These are phyloP conservation scores for Oryzias curvinotus DNA, from an alignment of 2,113 vertebrate species.

Conservation along the genomic window DNA sequence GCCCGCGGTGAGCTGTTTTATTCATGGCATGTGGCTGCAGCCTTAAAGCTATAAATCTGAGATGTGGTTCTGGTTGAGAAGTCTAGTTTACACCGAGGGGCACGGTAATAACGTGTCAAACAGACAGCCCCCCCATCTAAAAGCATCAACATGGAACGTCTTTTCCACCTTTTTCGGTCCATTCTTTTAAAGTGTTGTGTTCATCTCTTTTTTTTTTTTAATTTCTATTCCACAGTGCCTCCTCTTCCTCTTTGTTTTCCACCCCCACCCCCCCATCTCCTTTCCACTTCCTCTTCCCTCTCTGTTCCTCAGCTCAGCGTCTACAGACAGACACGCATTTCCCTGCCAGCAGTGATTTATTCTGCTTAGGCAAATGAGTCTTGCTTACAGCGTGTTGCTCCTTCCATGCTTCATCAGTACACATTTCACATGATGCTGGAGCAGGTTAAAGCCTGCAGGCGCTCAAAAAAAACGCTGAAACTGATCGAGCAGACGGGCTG, in stretches of 20 bases:
- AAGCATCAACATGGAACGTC: slow-evolving; percentile 15
- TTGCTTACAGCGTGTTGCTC: slow-evolving; percentile 62
- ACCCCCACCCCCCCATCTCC: slow-evolving; percentile 30
- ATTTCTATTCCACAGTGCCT: slow-evolving; percentile 28
- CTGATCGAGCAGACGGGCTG: slow-evolving; percentile 63
- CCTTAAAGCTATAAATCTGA: slow-evolving; percentile 21
- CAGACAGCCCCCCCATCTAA: slow-evolving; percentile 10
- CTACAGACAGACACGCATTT: slow-evolving; percentile 58
- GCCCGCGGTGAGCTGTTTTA: slow-evolving; percentile 42
- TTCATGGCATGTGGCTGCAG: slow-evolving; percentile 33
- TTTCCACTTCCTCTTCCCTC: slow-evolving; percentile 17
- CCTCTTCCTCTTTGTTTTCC: slow-evolving; percentile 21
- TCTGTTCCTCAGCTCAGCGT: slow-evolving; percentile 37
- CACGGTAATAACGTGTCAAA: slow-evolving; percentile 21
- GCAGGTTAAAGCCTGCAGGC: slow-evolving; percentile 70
- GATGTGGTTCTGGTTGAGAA: no score
- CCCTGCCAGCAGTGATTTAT: slow-evolving; percentile 70
- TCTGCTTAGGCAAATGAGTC: slow-evolving; percentile 74
- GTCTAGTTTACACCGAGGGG: background rate
- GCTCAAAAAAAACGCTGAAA: slow-evolving; percentile 61
- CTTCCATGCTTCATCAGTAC: slow-evolving; percentile 71
- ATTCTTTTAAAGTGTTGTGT: background rate
- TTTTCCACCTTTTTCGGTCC: slow-evolving; percentile 7
- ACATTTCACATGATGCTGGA: slow-evolving; percentile 64
- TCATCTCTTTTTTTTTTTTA: slow-evolving; percentile 9